A percentile compares a stretch with the other conserved stretches of the same genome.
These are phyloP conservation scores for Phyto melanocephala DNA, from an alignment of 2,888 invertebrate genomes.

Conservation along the genomic window DNA sequence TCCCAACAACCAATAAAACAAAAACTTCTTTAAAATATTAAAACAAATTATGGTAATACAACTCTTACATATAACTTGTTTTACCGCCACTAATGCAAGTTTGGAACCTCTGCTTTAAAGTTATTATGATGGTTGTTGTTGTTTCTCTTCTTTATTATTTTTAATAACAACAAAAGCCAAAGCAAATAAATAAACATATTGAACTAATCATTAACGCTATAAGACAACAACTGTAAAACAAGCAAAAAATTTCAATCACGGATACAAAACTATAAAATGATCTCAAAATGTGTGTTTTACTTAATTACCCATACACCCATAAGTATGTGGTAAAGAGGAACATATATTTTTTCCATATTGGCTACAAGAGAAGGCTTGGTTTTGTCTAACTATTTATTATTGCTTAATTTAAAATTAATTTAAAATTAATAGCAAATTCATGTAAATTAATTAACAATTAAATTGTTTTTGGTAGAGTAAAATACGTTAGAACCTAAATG, in stretches of 20 bases:
- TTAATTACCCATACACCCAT: not conserved
- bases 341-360: not conserved
- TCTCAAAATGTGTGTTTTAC: not conserved
- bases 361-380: not conserved
- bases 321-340: not conserved
- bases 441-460: conserved; percentile 21
- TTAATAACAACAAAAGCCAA: conserved; percentile 8
- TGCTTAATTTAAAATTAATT: too few relatives aligned
- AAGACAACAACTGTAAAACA: not conserved
- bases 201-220: conserved; percentile 32
- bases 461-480: not conserved
- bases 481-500: too few relatives aligned
- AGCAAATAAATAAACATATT: conserved; percentile 42
- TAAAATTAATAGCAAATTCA: too few relatives aligned
- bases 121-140: not conserved
- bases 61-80: too few relatives aligned
- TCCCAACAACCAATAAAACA: too few relatives aligned
- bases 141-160: conserved; percentile 11
- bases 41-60: too few relatives aligned
- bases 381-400: not conserved
- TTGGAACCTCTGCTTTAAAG: too few relatives aligned
- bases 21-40: too few relatives aligned
- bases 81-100: too few relatives aligned
- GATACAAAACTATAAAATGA: not conserved
- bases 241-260: conserved; percentile 23